Percentiles rank a stretch among this genome's conserved stretches.
phyloP scores from a whole-genome alignment of 2,113 vertebrate genomes.

The Embiotoca jacksoni region DNA sequence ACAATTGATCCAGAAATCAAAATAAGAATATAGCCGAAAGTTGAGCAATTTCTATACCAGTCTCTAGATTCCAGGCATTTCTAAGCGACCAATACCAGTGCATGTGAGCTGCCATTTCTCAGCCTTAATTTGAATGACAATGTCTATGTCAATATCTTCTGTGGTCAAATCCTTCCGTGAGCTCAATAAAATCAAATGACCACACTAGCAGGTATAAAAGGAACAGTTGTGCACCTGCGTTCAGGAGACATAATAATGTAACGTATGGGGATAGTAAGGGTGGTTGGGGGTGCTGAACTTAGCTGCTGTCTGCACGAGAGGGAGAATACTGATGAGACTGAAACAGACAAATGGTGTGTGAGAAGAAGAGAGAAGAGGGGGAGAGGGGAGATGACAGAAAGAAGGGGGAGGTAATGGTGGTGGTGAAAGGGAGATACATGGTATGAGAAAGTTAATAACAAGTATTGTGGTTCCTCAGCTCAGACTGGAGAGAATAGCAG shows the following conservation, averaged over 20 bases:
- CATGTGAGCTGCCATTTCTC: background rate
- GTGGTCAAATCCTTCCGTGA: slow-evolving; percentile 8
- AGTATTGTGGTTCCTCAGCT: slow-evolving; percentile 63
- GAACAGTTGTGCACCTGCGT: slow-evolving; percentile 39
- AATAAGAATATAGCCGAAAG: background rate
- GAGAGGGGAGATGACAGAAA: slow-evolving; percentile 57
- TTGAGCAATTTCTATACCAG: background rate
- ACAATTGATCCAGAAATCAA: background rate
- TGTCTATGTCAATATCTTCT: background rate
- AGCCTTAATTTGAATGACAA: slow-evolving; percentile 31
- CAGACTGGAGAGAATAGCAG: slow-evolving; percentile 36
- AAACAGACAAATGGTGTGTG: slow-evolving; percentile 58
- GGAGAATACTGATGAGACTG: slow-evolving; percentile 63
- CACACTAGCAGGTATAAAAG: slow-evolving; percentile 24
- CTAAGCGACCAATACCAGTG: background rate
- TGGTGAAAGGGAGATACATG: slow-evolving; percentile 72
- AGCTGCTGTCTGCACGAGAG: slow-evolving; percentile 47
- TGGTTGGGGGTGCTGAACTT: slow-evolving; percentile 38
- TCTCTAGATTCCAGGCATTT: background rate
- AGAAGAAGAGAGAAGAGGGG: slow-evolving; percentile 41
- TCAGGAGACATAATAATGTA: slow-evolving; percentile 35
- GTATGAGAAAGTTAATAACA: slow-evolving; percentile 71
- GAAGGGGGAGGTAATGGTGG: slow-evolving; percentile 57
- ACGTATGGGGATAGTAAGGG: slow-evolving; percentile 15
- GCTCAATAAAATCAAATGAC: slow-evolving; percentile 36